Evolutionary conservation across 2,888 invertebrate species (phyloP).

Genomic region (Coleophora deauratella): DNA sequence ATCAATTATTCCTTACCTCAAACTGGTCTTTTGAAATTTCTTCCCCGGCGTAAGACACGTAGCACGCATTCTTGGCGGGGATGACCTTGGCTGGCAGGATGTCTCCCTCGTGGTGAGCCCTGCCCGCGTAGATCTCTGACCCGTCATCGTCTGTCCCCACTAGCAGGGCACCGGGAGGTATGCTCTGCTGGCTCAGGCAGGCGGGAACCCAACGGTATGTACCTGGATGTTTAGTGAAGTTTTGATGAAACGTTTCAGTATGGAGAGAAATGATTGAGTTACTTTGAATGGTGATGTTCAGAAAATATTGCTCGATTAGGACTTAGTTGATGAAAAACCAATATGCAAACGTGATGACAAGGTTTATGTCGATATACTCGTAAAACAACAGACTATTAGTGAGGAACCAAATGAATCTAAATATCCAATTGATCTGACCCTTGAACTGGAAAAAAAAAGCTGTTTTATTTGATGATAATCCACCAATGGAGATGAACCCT

Average conservation of each 20-base stretch:
- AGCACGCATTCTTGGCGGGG: constrained; percentile 77
- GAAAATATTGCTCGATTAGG: background rate
- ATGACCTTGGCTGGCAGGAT: constrained; percentile 80
- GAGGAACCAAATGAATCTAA: too few species aligned
- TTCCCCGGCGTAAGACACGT: constrained; percentile 75
- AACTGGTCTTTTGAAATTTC: constrained; percentile 78
- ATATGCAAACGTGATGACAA: too few species aligned
- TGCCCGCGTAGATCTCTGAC: constrained; percentile 81
- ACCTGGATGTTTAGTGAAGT: constrained; percentile 30
- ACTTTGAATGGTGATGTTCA: background rate
- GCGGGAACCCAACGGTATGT: constrained; percentile 70
- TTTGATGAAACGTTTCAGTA: too few species aligned
- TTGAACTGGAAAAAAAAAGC: too few species aligned
- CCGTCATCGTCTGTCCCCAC: constrained; percentile 82
- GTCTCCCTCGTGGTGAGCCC: constrained; percentile 78
- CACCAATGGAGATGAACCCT: too few species aligned
- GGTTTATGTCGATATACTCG: too few species aligned
- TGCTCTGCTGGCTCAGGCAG: constrained; percentile 60
- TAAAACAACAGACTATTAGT: too few species aligned
- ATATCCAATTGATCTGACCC: too few species aligned
- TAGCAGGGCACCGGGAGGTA: constrained; percentile 62
- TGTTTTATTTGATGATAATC: too few species aligned
- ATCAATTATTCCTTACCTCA: too few species aligned
- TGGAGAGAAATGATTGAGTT: too few species aligned
- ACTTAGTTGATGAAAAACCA: too few species aligned